Percentiles rank a stretch among this genome's conserved stretches.
Conservation (phyloP, 1,140 invertebrate genomes). For the Nasonia longicornis region DNA sequence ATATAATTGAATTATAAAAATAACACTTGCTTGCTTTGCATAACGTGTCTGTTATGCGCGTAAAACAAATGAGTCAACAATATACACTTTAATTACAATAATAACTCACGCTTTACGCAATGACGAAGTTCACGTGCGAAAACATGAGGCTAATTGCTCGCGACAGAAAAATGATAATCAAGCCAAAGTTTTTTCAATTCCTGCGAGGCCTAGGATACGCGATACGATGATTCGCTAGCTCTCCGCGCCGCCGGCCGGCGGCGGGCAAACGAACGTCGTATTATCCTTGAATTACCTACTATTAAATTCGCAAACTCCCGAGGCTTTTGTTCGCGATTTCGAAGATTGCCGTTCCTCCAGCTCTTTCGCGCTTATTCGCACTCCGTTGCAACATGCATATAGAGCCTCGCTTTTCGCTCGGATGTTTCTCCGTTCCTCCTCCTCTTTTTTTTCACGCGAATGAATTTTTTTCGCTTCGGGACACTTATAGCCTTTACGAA, state of each 20-base stretch:
- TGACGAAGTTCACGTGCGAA: too few species aligned
- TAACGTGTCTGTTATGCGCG: too few species aligned
- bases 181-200: not conserved
- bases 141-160: too few species aligned
- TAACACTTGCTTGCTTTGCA: too few species aligned
- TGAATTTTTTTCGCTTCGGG: constrained; percentile 23
- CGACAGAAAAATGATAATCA: not conserved
- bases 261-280: constrained; percentile 30
- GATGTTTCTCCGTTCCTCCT: constrained; percentile 4
- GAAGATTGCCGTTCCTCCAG: constrained; percentile 43
- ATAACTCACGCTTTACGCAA: too few species aligned
- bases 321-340: constrained; percentile 47
- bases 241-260: not conserved
- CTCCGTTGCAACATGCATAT: not conserved
- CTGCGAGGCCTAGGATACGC: not conserved
- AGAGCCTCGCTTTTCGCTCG: constrained; percentile 11
- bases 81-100: too few species aligned
- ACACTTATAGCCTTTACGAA: constrained; percentile 38
- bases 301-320: constrained; percentile 43
- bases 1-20: too few species aligned
- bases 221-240: constrained; percentile 10
- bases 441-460: constrained; percentile 12
- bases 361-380: constrained; percentile 1
- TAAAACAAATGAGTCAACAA: too few species aligned
- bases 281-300: constrained; percentile 53